Base-by-base conservation (phyloP, 2,888 invertebrate genomes). In the Thymelicus acteon region DNA sequence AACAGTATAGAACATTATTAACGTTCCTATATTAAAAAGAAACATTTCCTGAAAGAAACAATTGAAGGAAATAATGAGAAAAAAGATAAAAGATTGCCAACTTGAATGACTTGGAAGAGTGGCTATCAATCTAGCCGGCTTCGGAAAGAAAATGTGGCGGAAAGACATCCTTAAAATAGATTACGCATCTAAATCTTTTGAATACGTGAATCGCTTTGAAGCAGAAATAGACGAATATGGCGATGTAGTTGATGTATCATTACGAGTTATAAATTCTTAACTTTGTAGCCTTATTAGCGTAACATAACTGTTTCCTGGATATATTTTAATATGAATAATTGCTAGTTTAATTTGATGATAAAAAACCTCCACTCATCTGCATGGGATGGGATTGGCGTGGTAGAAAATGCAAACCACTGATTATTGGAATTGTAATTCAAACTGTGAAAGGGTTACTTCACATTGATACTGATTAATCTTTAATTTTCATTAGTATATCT, bases 111-210 rank as follows among this genome's bases (percentile, higher is more conserved):
- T 64, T 54, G 64, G 49, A 40, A 63, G 31, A 37, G 49, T 52
- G 39, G 39, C 64, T 7, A 64, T 64, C 64, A 64, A 64, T 64
- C 64, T 52, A 52, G 52, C 64, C 19, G 64, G 49, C 49, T 64
- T 52, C 52, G 64, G 52, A 48, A 64, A 54, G 52, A 64, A 63
- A 64, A 64, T 64, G 64, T 54, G 64, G 49, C 49, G 39, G 49
- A 64, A 52, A 39, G 52, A 64, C 64, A 52, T 64, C 12, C 64
- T 64, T 64, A 52, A 52, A 64, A 64, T 64, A 64, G 64, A 64
- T 64, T 54, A 65, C 60, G 39, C 15, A 60, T 40, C 39, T 60
- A 60, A 60, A 60, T 60, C 60, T 60, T 40, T 60, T 60, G n/a
- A 60, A 60, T 58, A 58, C 58, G 39, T 58, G 60, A 39, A 60